phyloP scores from a whole-genome alignment of 2,113 vertebrate species.

The Bolborhynchus lineola region DNA sequence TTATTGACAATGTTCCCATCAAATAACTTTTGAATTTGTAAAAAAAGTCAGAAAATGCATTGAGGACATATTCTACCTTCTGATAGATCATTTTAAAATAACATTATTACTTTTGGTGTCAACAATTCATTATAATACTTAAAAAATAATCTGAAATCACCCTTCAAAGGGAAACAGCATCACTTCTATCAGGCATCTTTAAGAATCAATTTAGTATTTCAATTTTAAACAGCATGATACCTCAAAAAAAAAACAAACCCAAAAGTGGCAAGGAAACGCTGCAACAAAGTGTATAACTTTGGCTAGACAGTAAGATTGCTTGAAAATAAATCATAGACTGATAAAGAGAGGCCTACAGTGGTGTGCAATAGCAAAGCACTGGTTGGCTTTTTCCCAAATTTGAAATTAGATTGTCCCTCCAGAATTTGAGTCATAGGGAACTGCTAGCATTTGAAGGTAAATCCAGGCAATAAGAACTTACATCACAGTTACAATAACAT shows the following conservation, averaged over 20 bases:
- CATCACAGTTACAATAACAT: background rate
- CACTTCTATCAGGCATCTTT: background rate
- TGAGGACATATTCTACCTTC: background rate
- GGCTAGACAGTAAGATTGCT: background rate
- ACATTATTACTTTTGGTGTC: background rate
- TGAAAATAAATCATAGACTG: background rate
- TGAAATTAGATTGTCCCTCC: background rate
- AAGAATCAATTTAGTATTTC: background rate
- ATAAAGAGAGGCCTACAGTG: background rate
- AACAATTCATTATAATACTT: background rate
- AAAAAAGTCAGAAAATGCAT: background rate
- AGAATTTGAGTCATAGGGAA: background rate
- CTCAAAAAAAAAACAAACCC: background rate
- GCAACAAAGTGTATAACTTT: background rate
- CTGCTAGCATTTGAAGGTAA: background rate
- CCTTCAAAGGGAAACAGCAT: background rate
- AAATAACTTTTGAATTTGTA: background rate
- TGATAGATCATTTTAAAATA: background rate
- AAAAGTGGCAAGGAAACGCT: background rate
- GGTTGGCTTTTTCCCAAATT: background rate
- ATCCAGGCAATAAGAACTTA: background rate
- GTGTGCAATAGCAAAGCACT: fast-evolving
- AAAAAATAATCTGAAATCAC: background rate
- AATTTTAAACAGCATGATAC: background rate
- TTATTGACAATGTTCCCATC: background rate